phyloP scores from a whole-genome alignment of 2,888 invertebrate species.

The Pheosia tremula region DNA sequence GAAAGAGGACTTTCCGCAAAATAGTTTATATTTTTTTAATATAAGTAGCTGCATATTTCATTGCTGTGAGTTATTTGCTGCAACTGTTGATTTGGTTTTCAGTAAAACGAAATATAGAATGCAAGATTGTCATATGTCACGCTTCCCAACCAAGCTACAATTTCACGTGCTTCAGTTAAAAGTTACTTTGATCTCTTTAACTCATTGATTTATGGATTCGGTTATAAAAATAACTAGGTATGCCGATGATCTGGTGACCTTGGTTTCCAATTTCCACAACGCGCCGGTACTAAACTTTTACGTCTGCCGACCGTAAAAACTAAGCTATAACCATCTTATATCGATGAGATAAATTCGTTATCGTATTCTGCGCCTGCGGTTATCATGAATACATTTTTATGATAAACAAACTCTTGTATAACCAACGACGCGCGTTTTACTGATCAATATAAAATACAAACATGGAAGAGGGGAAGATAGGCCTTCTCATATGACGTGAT shows the following conservation, averaged over 20 bases:
- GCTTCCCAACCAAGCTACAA: not conserved
- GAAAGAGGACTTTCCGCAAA: too few relatives aligned
- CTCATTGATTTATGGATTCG: not conserved
- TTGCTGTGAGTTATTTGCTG: too few relatives aligned
- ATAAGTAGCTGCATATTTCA: too few relatives aligned
- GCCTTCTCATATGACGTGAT: not conserved
- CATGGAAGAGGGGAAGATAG: too few relatives aligned
- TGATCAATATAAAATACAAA: too few relatives aligned
- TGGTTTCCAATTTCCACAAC: not conserved
- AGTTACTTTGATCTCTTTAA: not conserved
- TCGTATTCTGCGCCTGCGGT: too few relatives aligned
- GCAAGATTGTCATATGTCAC: not conserved
- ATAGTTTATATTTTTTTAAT: too few relatives aligned
- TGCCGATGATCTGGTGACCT: not conserved
- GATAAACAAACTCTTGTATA: not conserved
- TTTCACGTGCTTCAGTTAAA: not conserved
- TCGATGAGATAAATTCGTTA: not conserved
- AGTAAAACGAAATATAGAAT: too few relatives aligned
- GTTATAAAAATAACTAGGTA: not conserved
- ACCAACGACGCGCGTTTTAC: not conserved
- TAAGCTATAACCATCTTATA: not conserved
- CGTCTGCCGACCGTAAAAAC: not conserved
- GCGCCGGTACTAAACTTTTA: constrained; percentile 4
- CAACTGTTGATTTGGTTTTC: too few relatives aligned
- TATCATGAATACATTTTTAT: not conserved